Conservation (phyloP, 2,888 invertebrate species). For the Entomobrya multifasciata region DNA sequence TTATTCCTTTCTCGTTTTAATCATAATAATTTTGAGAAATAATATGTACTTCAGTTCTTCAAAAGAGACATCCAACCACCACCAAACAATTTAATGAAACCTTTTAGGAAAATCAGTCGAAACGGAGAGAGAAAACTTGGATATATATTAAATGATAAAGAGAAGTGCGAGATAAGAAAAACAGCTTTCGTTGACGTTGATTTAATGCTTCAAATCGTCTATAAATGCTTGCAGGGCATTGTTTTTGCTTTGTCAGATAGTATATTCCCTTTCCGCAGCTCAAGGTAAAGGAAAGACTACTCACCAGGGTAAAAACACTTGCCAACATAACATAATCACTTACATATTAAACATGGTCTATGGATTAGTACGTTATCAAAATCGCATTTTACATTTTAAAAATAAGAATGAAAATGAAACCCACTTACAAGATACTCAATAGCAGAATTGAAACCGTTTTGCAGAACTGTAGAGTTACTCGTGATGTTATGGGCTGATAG, state of each 20-base stretch:
- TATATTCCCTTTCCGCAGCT: not conserved
- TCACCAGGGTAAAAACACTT: no score
- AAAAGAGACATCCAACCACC: constrained; percentile 19
- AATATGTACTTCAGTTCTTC: constrained; percentile 6
- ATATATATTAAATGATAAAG: constrained; percentile 18
- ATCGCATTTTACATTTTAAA: no score
- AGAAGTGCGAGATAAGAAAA: not conserved
- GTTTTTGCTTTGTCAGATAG: constrained; percentile 29
- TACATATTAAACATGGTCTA: no score
- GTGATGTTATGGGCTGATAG: constrained; percentile 71
- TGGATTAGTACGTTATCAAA: no score
- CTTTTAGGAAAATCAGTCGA: constrained; percentile 32
- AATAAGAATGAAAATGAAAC: no score
- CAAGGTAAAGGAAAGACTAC: constrained; percentile 3
- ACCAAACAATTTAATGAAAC: constrained; percentile 22
- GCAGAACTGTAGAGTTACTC: constrained; percentile 61
- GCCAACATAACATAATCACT: no score
- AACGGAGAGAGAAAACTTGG: constrained; percentile 12
- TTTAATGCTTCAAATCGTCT: constrained; percentile 55
- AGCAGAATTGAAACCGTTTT: constrained; percentile 75
- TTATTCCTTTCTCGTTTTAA: constrained; percentile 37
- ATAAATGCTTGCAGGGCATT: constrained; percentile 28
- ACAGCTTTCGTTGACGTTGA: constrained; percentile 63
- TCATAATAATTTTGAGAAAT: not conserved
- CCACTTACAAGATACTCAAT: constrained; percentile 75